Percentiles rank a stretch among this genome's conserved stretches.
Conservation (phyloP, 2,113 vertebrate species). For the Galemys pyrenaicus region DNA sequence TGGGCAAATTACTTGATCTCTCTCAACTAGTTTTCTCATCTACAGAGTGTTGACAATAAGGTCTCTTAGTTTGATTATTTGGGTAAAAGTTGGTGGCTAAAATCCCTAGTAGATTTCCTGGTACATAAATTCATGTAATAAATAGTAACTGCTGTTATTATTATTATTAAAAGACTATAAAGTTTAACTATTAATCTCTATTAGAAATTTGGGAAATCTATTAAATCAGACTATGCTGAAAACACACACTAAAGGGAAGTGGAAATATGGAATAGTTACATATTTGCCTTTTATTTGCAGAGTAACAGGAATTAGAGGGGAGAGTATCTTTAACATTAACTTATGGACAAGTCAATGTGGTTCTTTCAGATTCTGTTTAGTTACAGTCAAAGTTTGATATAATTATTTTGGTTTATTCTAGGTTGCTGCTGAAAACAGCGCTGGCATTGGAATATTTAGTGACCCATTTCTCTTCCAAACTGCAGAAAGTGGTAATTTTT, state of each 20-base stretch:
- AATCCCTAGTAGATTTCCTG: background rate
- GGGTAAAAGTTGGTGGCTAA: background rate
- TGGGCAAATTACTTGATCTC: background rate
- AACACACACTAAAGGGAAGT: background rate
- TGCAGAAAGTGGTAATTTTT: conserved; percentile 94
- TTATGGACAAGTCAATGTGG: background rate
- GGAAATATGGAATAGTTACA: background rate
- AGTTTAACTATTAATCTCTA: background rate
- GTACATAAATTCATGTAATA: background rate
- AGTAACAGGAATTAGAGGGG: background rate
- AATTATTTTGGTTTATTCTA: conserved; percentile 76
- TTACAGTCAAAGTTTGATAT: background rate
- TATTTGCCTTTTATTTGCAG: background rate
- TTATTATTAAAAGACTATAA: background rate
- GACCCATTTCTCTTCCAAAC: conserved; percentile 95
- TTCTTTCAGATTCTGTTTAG: conserved; percentile 40
- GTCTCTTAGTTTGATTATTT: background rate
- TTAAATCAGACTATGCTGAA: conserved; percentile 26
- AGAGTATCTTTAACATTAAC: background rate
- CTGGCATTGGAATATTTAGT: conserved; percentile 92
- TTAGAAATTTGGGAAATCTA: background rate
- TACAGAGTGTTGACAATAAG: background rate
- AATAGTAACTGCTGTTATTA: background rate
- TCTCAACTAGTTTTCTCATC: conserved; percentile 27
- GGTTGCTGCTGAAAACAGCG: conserved; percentile 94